A percentile compares a stretch with the other conserved stretches of the same genome.
Conservation (phyloP, 2,113 vertebrate genomes). For the Elachura formosa region DNA sequence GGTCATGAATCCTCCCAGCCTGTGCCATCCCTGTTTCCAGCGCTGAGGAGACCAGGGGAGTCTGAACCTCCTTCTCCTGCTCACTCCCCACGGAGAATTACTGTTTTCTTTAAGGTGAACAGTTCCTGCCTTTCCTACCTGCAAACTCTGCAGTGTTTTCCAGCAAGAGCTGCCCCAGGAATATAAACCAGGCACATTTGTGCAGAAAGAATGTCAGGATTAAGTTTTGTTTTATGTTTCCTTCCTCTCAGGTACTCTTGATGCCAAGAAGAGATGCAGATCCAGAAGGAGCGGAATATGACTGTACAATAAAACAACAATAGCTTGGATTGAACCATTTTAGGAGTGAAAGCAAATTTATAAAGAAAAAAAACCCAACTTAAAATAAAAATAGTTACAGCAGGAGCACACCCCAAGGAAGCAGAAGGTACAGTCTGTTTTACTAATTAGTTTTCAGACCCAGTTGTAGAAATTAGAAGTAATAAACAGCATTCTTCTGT, state of each 20-base stretch:
- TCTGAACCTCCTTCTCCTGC: background rate
- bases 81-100: background rate
- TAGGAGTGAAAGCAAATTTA: background rate
- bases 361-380: background rate
- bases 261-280: constrained; percentile 18
- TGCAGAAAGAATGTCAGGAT: constrained; percentile 20
- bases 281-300: background rate
- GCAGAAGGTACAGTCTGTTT: constrained; percentile 41
- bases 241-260: constrained; percentile 15
- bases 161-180: background rate
- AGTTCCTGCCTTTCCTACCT: background rate
- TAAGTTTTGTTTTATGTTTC: constrained; percentile 16
- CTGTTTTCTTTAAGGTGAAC: background rate
- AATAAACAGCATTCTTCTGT: constrained; percentile 17
- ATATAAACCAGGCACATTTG: background rate
- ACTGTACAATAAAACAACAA: background rate
- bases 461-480: constrained; percentile 26
- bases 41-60: background rate
- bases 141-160: background rate
- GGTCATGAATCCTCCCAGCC: background rate
- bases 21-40: background rate
- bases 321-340: background rate
- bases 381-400: constrained; percentile 14
- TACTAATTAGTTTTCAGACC: constrained; percentile 39
- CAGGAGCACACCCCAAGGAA: constrained; percentile 3